Base-by-base conservation (phyloP, 2,113 vertebrate species). In the Nycticryphes semicollaris region DNA sequence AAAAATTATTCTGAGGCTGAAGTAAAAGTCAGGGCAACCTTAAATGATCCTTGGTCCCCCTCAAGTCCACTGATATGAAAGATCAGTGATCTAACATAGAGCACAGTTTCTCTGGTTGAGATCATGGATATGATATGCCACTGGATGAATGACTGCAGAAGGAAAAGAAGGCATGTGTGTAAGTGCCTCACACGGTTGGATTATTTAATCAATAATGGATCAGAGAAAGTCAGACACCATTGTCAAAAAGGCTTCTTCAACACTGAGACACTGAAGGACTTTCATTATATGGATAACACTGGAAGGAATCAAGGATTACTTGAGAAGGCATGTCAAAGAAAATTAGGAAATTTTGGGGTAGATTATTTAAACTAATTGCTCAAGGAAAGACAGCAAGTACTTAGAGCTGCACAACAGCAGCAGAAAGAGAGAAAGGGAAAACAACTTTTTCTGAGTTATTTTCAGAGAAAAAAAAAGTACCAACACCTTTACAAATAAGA, bases 1-100 rank as follows among this genome's bases (percentile, higher is more conserved):
- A 98, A 97, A 94, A 97, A 97, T 76, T 98, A 96, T 84, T 98
- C 97, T 80, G 95, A 97, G 30, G 96, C 96, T 15, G 93, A 96
- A 94, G 37, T 96, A 53, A 96, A 98, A 97, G 96, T 97, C 84
- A 97, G 97, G 73, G 95, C 93, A 70, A 97, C 94, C 14, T 97
- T 90, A 69, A 98, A 96, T 8, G 87, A 97, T 78, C 93, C 92
- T 12, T 97, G 87, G 80, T 83, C 66, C 13, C 39, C 87, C 80
- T 66, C 84, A 24, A 91, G 82, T 70, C 97, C 95, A 69, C 89
- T 97, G 51, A 97, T 94, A 90, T 72, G 96, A 74, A 91, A 97
- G 28, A 97, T 97, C 84, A 94, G 90, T 64, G 96, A 98, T 81
- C 75, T 97, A 74, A 97, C 83, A n/a, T 93, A 94, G 78, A 97